These are phyloP conservation scores for Anthonomus grandis DNA, from an alignment of 1,140 invertebrate genomes.

Conservation along the genomic window DNA sequence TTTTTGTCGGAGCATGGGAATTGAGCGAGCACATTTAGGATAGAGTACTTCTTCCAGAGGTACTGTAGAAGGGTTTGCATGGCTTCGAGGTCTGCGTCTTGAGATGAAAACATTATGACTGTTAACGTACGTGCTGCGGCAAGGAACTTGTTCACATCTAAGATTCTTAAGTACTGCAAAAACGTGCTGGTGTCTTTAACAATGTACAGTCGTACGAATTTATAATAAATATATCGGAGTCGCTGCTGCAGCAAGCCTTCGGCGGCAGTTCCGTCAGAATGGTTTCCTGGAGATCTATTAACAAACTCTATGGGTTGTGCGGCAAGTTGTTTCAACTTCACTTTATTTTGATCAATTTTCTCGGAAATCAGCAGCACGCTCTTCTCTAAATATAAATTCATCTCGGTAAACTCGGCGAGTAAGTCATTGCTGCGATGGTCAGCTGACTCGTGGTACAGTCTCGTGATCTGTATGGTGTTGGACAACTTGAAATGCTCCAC, in stretches of 20 bases:
- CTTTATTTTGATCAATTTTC: not conserved
- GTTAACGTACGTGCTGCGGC: not conserved
- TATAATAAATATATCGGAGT: not conserved
- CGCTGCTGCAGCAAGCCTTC: not conserved
- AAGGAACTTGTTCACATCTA: not conserved
- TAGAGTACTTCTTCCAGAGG: conserved; percentile 25
- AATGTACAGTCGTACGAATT: conserved; percentile 1
- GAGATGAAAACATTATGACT: conserved; percentile 13
- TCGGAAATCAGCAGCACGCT: not conserved
- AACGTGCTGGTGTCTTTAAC: conserved; percentile 13
- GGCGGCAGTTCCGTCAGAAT: not conserved
- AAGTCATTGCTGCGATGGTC: not conserved
- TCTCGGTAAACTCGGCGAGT: not conserved
- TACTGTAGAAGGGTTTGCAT: conserved; percentile 1
- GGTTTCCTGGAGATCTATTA: not conserved
- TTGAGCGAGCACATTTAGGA: conserved; percentile 14
- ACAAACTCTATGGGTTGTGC: not conserved
- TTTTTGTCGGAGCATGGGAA: conserved; percentile 7
- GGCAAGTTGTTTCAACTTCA: not conserved
- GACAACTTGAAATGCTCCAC: too few species aligned
- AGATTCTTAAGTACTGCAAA: not conserved
- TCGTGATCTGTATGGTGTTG: too few species aligned
- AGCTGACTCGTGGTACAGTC: too few species aligned
- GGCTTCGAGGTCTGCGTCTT: not conserved
- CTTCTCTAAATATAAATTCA: conserved; percentile 5